Evolutionary conservation across 2,113 vertebrate genomes (phyloP).

Genomic region (Rhipidura dahli): DNA sequence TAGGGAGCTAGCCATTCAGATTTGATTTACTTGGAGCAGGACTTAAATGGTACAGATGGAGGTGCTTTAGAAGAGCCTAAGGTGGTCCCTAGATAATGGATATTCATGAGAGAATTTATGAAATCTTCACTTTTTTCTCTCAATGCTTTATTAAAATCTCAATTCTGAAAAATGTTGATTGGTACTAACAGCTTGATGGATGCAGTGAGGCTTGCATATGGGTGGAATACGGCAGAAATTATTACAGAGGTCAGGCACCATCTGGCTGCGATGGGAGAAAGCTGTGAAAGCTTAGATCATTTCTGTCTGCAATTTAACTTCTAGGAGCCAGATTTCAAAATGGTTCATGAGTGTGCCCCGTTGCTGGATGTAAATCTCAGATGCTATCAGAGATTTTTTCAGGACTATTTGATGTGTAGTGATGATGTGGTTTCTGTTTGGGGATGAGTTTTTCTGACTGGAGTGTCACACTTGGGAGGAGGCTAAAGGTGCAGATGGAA

Average conservation of each 20-base stretch:
- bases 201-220: slow-evolving; percentile 38
- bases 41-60: slow-evolving; percentile 10
- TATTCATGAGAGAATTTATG: neutral
- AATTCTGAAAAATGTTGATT: slow-evolving; percentile 8
- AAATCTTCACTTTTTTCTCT: slow-evolving; percentile 11
- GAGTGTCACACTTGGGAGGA: neutral
- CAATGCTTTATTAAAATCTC: slow-evolving; percentile 28
- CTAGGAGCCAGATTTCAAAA: slow-evolving; percentile 34
- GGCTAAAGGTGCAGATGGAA: neutral
- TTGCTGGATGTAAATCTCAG: neutral
- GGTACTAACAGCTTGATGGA: slow-evolving; percentile 23
- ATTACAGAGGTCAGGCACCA: slow-evolving; percentile 41
- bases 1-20: neutral
- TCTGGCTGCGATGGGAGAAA: neutral
- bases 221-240: slow-evolving; percentile 25
- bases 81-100: neutral
- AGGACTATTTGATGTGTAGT: neutral
- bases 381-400: neutral
- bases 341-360: neutral
- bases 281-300: slow-evolving; percentile 23
- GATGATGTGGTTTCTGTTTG: neutral
- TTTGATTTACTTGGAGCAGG: neutral
- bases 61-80: neutral
- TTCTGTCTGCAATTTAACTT: slow-evolving; percentile 25
- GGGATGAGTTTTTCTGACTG: neutral